A percentile compares a stretch with the other conserved stretches of the same genome.
phyloP scores from a whole-genome alignment of 1,140 invertebrate genomes.

The Triops longicaudatus region DNA sequence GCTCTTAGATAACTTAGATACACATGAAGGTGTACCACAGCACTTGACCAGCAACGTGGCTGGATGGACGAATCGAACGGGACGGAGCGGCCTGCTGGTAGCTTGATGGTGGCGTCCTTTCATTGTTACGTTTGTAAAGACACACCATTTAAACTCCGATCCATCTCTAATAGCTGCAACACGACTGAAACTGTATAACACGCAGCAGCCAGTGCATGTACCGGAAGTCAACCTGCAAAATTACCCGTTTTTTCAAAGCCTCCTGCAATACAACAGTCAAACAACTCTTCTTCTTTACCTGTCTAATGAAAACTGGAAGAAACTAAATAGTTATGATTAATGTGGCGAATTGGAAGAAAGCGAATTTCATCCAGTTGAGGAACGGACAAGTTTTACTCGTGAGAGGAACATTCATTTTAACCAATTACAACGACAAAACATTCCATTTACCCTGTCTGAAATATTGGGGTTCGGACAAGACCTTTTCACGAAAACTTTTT shows the following conservation, averaged over 20 bases:
- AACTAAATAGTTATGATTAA: too few relatives aligned
- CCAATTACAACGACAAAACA: too few relatives aligned
- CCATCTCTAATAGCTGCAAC: background rate
- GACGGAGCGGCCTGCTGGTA: background rate
- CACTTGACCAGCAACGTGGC: background rate
- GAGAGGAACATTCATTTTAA: too few relatives aligned
- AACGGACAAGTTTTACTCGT: too few relatives aligned
- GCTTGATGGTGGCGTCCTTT: background rate
- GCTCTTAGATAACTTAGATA: constrained; percentile 4
- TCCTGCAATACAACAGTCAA: too few relatives aligned
- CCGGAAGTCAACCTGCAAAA: constrained; percentile 14
- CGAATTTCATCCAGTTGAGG: too few relatives aligned
- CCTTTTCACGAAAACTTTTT: too few relatives aligned
- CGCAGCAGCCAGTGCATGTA: background rate
- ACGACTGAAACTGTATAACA: background rate
- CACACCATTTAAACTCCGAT: background rate
- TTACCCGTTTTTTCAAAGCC: background rate
- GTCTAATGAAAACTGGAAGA: too few relatives aligned
- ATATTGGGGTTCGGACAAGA: too few relatives aligned
- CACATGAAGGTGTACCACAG: background rate
- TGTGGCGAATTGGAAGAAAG: too few relatives aligned
- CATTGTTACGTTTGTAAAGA: background rate
- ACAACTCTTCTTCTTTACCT: too few relatives aligned
- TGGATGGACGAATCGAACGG: background rate
- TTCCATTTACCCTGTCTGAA: too few relatives aligned